Percentiles rank a stretch among this genome's conserved stretches.
These are phyloP conservation scores for Antrozous pallidus DNA, from an alignment of 2,797 vertebrate genomes.

Conservation along the genomic window DNA sequence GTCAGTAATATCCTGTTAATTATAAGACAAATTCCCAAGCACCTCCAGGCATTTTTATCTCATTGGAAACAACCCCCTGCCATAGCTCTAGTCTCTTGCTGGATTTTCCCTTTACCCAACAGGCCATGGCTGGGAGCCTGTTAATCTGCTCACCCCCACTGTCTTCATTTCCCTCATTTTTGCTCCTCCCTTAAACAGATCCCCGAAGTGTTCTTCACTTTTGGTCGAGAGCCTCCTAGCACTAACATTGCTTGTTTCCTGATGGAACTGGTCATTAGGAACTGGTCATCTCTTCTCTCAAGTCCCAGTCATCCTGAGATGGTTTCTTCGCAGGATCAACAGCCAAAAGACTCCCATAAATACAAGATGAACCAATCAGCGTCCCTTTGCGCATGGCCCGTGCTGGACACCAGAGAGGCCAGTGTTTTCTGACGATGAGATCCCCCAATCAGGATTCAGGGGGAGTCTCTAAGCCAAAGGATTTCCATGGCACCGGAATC, in stretches of 20 bases:
- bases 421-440: neutral
- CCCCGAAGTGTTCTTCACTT: neutral
- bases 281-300: neutral
- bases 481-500: neutral
- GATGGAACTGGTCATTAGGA: neutral
- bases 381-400: rapidly evolving
- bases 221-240: neutral
- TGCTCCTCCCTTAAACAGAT: neutral
- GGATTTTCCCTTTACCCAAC: neutral
- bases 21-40: neutral
- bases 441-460: neutral
- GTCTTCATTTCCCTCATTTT: neutral
- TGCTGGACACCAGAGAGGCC: neutral
- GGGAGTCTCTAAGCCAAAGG: neutral
- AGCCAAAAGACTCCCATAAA: neutral
- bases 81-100: neutral
- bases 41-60: neutral
- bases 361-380: neutral
- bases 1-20: neutral
- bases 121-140: neutral
- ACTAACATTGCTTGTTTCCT: neutral
- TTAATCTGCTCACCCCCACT: neutral
- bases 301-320: neutral
- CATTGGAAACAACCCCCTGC: neutral
- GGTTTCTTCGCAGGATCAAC: neutral